Conservation (phyloP, 2,113 vertebrate genomes). For the Coreoperca whiteheadi region DNA sequence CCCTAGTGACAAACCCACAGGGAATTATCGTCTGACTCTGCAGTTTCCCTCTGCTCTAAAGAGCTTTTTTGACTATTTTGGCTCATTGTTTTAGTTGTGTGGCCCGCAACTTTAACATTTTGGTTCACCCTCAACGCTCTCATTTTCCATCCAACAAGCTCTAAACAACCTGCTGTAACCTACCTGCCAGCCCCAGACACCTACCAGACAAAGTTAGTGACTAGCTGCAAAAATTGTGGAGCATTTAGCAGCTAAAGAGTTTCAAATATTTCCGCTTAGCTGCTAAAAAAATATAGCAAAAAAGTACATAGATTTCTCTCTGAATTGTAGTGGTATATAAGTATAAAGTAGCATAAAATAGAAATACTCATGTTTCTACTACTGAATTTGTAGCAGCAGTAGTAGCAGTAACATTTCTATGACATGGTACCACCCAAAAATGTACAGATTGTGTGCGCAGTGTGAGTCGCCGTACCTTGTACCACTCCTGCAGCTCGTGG, state of each 20-base stretch:
- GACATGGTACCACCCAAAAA: background rate
- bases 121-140: background rate
- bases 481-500: conserved; percentile 99
- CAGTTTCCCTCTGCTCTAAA: no score
- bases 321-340: background rate
- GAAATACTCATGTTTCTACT: background rate
- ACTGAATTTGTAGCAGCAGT: background rate
- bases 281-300: background rate
- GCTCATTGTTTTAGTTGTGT: background rate
- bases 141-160: background rate
- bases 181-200: background rate
- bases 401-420: background rate
- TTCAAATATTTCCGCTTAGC: background rate
- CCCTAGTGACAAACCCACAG: no score
- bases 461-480: conserved; percentile 83
- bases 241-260: background rate
- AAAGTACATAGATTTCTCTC: background rate
- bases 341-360: background rate
- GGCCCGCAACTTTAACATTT: background rate
- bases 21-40: no score
- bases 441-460: background rate
- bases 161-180: background rate
- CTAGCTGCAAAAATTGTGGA: no score
- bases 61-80: background rate
- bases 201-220: no score